Percentiles rank a stretch among this genome's conserved stretches.
phyloP scores from a whole-genome alignment of 2,888 invertebrate genomes.

The Sussaba pulchella region DNA sequence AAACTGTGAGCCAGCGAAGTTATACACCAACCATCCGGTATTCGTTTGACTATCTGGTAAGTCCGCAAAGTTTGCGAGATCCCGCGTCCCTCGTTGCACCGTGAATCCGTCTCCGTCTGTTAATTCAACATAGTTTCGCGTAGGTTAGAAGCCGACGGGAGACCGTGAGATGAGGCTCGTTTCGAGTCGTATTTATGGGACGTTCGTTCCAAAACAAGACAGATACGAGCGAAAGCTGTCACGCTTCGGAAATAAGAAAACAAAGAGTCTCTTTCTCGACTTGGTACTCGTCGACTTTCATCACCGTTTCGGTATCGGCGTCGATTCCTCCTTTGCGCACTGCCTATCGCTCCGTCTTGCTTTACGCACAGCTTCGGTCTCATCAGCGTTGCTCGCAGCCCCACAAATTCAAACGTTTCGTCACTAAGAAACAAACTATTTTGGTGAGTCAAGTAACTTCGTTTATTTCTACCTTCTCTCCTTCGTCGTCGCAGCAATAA shows the following conservation, averaged over 20 bases:
- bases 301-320: conserved; percentile 43
- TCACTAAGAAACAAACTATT: conserved; percentile 48
- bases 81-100: conserved; percentile 10
- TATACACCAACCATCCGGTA: conserved; percentile 4
- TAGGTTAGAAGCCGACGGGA: no score
- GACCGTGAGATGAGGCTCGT: conserved; percentile 49
- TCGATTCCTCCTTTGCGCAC: conserved; percentile 42
- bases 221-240: conserved; percentile 73
- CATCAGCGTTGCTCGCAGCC: conserved; percentile 28
- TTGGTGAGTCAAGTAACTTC: conserved; percentile 25
- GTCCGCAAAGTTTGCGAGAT: not conserved
- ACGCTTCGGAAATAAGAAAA: conserved; percentile 71
- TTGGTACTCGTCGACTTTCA: conserved; percentile 56
- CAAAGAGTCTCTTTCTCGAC: conserved; percentile 68
- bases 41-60: conserved; percentile 4
- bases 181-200: conserved; percentile 74
- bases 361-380: conserved; percentile 9
- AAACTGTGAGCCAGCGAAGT: conserved; percentile 5
- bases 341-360: conserved; percentile 45
- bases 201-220: conserved; percentile 69
- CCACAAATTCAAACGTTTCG: conserved; percentile 34
- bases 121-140: not conserved
- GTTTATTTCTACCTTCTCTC: conserved; percentile 4
- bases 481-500: not conserved
- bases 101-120: not conserved